Evolutionary conservation across 2,797 vertebrate species (phyloP).

Genomic region (Melanotaenia boesemani): DNA sequence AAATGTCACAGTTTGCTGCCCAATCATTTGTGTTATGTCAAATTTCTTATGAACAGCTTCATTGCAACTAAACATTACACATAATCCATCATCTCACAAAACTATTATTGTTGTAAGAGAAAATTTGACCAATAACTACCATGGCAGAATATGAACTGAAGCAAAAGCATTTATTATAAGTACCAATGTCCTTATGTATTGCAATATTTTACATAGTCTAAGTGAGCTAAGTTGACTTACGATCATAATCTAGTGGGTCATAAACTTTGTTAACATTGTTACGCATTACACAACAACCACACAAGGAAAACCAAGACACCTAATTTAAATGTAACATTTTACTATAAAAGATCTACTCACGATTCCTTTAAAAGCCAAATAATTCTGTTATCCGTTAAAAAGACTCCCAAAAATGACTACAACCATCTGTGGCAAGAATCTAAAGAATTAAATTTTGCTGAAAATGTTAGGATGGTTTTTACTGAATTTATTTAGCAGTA

Average conservation of each 20-base stretch:
- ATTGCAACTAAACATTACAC: constrained; percentile 6
- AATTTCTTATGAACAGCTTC: constrained; percentile 2
- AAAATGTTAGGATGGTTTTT: background rate
- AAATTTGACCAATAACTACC: too few species aligned
- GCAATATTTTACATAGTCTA: too few species aligned
- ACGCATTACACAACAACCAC: background rate
- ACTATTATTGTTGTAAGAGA: background rate
- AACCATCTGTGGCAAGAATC: background rate
- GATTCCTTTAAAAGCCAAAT: background rate
- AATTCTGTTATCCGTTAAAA: background rate
- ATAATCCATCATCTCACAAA: constrained; percentile 2
- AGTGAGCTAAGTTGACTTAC: background rate
- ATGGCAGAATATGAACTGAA: too few species aligned
- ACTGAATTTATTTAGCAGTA: background rate
- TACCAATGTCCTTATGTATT: too few species aligned
- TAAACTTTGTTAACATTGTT: background rate
- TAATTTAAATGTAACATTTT: background rate
- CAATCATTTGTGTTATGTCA: background rate
- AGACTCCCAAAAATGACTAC: background rate
- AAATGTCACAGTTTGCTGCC: background rate
- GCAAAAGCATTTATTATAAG: too few species aligned
- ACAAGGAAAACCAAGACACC: background rate
- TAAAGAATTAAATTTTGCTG: background rate
- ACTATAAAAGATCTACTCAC: background rate
- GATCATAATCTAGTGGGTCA: background rate